Conservation (phyloP, 2,888 invertebrate genomes). For the Cheilosia grossa region DNA sequence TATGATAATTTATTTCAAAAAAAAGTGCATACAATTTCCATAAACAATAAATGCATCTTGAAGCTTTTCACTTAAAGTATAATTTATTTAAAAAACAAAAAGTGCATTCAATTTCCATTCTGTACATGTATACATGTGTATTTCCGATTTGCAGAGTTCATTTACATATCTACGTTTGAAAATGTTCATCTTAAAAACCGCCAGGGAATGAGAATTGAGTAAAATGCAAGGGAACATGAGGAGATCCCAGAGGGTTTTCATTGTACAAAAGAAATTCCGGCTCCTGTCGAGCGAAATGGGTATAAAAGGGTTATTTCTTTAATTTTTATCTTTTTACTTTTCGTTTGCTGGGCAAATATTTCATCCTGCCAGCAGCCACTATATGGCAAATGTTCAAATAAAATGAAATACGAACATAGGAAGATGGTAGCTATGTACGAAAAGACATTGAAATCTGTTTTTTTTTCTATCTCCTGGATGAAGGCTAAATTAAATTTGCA, state of each 20-base stretch:
- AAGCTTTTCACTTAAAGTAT: too few relatives aligned
- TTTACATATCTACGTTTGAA: constrained; percentile 6
- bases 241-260: constrained; percentile 37
- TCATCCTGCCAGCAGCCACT: constrained; percentile 29
- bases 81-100: too few relatives aligned
- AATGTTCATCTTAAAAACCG: constrained; percentile 27
- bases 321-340: constrained; percentile 33
- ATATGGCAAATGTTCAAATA: constrained; percentile 6
- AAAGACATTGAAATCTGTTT: constrained; percentile 26
- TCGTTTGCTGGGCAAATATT: constrained; percentile 36
- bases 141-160: constrained; percentile 7
- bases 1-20: too few relatives aligned
- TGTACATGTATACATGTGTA: too few relatives aligned
- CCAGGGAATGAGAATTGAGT: constrained; percentile 23
- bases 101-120: too few relatives aligned
- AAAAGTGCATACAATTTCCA: too few relatives aligned
- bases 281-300: constrained; percentile 22
- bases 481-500: constrained; percentile 42
- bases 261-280: constrained; percentile 30
- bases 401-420: background rate
- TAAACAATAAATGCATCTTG: too few relatives aligned
- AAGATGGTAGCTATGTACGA: background rate
- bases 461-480: background rate
- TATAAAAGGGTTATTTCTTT: constrained; percentile 36
- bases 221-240: constrained; percentile 21